Evolutionary conservation across 2,888 invertebrate genomes (phyloP), one percentile per base, ranked within the genome.

Genomic region (Neoscelio sp.): DNA sequence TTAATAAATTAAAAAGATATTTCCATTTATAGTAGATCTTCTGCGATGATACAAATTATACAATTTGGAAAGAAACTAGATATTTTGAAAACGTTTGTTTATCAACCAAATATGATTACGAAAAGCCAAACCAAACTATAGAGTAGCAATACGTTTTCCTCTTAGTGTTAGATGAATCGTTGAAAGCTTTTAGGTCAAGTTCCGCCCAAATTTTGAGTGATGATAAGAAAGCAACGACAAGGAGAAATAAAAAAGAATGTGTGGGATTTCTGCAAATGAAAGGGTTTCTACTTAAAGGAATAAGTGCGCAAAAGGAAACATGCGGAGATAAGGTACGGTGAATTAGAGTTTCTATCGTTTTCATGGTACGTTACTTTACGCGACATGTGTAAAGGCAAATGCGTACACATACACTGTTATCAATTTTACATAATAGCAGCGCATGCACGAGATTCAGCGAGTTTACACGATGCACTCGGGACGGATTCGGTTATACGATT

Each of bases 281-380:
- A 17, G n/a, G n/a, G 13, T 28, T 44, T n/a, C 18, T 6, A 7
- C 44, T 28, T 64, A 33, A 54, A 52, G 10, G 50, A 35, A 23
- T 44, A 33, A 44, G 20, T 38, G 56, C 12, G 28, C 18, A 44
- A 44, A 44, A 35, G 23, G 10, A 52, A 67, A 44, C 52, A 46
- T 54, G 46, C 68, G 38, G 40, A 50, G 46, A 48, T 13, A 48
- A 48, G 6, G 26, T 42, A n/a, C n/a, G n/a, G 3, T n/a, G 33
- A 33, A 33, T n/a, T n/a, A 33, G 8, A 33, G 10, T n/a, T 33
- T 33, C 33, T 26, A 38, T 18, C 6, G 35, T 46, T 50, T 40
- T 15, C 35, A 28, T 28, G 2, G 1, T 7, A 3, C 50, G 12
- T 60, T 15, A 30, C 44, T 26, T 48, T 48, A 13, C 38, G n/a